phyloP scores from a whole-genome alignment of 2,113 vertebrate genomes.

The Hemiprocne comata region DNA sequence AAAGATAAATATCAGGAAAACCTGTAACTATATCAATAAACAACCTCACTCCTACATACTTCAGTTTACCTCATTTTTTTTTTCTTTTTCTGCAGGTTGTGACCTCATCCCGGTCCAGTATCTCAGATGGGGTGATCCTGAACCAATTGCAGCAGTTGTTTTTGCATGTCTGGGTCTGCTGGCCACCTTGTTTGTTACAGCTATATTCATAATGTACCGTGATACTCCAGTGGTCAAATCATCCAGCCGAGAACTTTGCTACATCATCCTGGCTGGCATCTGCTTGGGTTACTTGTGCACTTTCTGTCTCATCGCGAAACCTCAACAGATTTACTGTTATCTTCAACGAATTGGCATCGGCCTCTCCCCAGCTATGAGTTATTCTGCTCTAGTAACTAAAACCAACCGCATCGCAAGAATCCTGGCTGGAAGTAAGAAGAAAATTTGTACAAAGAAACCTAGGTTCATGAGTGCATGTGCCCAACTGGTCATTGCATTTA shows the following conservation, averaged over 20 bases:
- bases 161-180: slow-evolving; percentile 94
- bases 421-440: slow-evolving; percentile 98
- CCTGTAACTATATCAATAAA: background rate
- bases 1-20: background rate
- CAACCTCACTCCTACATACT: background rate
- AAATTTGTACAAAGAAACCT: slow-evolving; percentile 98
- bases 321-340: slow-evolving; percentile 92
- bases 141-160: slow-evolving; percentile 95
- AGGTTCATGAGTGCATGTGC: slow-evolving; percentile 98
- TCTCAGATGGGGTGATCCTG: slow-evolving; percentile 95
- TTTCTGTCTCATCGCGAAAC: slow-evolving; percentile 95
- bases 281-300: slow-evolving; percentile 97
- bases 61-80: background rate
- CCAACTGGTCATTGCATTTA: slow-evolving; percentile 94
- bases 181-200: slow-evolving; percentile 93
- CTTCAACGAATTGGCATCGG: slow-evolving; percentile 95
- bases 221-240: slow-evolving; percentile 98
- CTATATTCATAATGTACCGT: slow-evolving; percentile 91
- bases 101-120: slow-evolving; percentile 93
- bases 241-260: slow-evolving; percentile 96
- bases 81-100: slow-evolving; percentile 81
- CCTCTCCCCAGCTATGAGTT: slow-evolving; percentile 97
- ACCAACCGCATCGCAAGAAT: slow-evolving; percentile 98
- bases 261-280: slow-evolving; percentile 96
- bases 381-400: slow-evolving; percentile 97